phyloP scores from a whole-genome alignment of 2,888 invertebrate genomes.

The Sipha maydis region DNA sequence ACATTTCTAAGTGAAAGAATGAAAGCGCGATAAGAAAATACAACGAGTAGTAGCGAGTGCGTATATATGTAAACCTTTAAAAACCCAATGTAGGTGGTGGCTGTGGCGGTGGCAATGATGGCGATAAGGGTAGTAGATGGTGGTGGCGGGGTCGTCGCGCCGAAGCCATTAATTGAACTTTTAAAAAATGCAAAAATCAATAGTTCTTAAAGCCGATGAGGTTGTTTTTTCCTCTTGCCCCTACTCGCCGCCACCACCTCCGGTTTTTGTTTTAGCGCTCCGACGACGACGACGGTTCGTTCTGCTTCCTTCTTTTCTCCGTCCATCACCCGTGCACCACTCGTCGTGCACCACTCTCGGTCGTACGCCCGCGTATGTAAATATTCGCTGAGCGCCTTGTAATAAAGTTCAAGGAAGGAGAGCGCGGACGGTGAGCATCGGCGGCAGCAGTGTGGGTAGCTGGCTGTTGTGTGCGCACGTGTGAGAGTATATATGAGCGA shows the following conservation, averaged over 20 bases:
- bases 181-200: slow-evolving; percentile 61
- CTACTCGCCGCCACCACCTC: neutral
- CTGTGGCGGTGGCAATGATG: too few relatives aligned
- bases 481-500: slow-evolving; percentile 23
- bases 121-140: neutral
- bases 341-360: neutral
- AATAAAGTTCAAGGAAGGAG: slow-evolving; percentile 50
- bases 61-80: slow-evolving; percentile 39
- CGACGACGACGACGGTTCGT: slow-evolving; percentile 29
- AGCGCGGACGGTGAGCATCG: neutral
- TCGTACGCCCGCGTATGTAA: slow-evolving; percentile 50
- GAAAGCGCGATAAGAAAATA: neutral
- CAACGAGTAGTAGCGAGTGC: neutral
- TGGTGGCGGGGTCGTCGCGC: slow-evolving; percentile 20
- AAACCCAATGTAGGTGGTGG: slow-evolving; percentile 8
- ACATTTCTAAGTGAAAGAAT: slow-evolving; percentile 2
- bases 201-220: slow-evolving; percentile 62
- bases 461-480: slow-evolving; percentile 1
- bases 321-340: neutral
- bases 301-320: slow-evolving; percentile 46
- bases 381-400: slow-evolving; percentile 52
- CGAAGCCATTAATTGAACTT: slow-evolving; percentile 62
- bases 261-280: slow-evolving; percentile 60
- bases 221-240: slow-evolving; percentile 54
- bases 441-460: slow-evolving; percentile 18